Percentiles rank a stretch among this genome's conserved stretches.
Evolutionary conservation across 2,113 vertebrate genomes (phyloP).

Genomic region (Leucosticte australis): DNA sequence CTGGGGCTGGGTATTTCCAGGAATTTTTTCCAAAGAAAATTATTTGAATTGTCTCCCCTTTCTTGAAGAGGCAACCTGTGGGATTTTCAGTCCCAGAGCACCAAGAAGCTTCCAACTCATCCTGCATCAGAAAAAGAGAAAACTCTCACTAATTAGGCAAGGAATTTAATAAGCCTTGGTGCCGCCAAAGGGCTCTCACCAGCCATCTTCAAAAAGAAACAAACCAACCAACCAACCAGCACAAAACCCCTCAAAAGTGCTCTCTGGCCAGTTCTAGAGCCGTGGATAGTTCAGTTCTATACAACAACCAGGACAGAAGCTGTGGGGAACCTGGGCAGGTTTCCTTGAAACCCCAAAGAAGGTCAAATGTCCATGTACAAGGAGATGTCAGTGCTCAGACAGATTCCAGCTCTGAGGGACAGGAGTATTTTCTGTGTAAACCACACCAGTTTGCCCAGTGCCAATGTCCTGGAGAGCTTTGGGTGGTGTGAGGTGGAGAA

Average conservation of each 20-base stretch:
- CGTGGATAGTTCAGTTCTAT: background rate
- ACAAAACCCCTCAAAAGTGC: background rate
- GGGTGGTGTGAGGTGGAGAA: background rate
- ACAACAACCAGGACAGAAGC: background rate
- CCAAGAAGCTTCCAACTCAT: background rate
- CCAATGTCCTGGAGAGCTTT: background rate
- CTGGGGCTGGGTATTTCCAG: background rate
- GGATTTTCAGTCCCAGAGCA: background rate
- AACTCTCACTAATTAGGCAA: background rate
- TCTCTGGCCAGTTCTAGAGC: background rate
- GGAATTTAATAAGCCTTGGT: background rate
- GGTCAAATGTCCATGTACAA: accelerated
- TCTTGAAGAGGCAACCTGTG: background rate
- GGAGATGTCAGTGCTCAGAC: accelerated
- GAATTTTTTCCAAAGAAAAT: background rate
- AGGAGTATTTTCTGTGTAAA: accelerated
- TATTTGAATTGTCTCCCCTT: background rate
- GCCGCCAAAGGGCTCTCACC: background rate
- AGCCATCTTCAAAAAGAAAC: background rate
- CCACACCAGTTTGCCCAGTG: background rate
- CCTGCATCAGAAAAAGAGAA: background rate
- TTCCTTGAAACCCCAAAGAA: background rate
- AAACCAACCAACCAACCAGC: background rate
- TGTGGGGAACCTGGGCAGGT: background rate
- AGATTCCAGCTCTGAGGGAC: accelerated